phyloP scores from a whole-genome alignment of 2,888 invertebrate species.

The Isoperla grammatica region DNA sequence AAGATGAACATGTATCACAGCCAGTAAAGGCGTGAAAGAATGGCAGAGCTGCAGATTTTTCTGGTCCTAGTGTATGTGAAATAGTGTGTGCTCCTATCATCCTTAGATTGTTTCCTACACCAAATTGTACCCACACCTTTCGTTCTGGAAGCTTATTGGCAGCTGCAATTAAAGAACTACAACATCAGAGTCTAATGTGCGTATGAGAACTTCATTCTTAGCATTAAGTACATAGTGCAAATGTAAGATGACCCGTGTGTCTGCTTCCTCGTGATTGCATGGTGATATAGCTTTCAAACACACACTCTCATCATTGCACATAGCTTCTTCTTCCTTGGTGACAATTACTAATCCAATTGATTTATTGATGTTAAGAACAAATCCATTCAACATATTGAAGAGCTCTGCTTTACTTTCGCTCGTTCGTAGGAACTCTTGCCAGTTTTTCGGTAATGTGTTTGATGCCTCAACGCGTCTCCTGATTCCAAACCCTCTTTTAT shows the following conservation, averaged over 20 bases:
- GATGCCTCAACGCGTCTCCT: background rate
- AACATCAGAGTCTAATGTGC: conserved; percentile 10
- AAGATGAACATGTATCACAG: conserved; percentile 24
- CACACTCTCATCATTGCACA: background rate
- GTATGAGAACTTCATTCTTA: background rate
- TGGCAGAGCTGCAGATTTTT: conserved; percentile 21
- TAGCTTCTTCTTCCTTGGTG: background rate
- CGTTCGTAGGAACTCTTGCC: conserved; percentile 12
- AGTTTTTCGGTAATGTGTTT: conserved; percentile 4
- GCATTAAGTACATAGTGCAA: background rate
- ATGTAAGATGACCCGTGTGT: conserved; percentile 14
- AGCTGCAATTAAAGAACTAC: conserved; percentile 2
- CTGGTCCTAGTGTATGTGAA: background rate
- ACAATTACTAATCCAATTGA: too few relatives aligned
- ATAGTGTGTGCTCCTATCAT: background rate
- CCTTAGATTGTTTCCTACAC: background rate
- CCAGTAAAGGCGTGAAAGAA: conserved; percentile 26
- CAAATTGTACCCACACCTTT: conserved; percentile 1
- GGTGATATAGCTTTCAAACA: conserved; percentile 2
- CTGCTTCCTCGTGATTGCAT: conserved; percentile 16
- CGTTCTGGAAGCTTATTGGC: background rate
- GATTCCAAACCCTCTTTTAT: background rate
- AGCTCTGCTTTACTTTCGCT: conserved; percentile 17
- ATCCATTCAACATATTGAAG: background rate
- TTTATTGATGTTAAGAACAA: too few relatives aligned